These are phyloP conservation scores for Montipora foliosa DNA, from an alignment of 64 coral and sea anemone genomes.

Conservation along the genomic window DNA sequence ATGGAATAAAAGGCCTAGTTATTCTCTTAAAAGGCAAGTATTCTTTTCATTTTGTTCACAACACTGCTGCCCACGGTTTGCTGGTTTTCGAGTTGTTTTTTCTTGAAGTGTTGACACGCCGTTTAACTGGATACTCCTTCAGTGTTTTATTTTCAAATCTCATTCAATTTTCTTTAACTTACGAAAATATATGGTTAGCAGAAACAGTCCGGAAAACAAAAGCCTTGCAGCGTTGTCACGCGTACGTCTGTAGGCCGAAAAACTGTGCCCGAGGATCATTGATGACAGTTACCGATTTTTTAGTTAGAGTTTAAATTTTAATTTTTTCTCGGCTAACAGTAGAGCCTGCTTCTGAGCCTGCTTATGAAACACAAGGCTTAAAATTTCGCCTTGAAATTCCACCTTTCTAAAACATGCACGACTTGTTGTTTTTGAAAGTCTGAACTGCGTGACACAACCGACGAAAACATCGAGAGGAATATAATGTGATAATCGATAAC, in stretches of 20 bases:
- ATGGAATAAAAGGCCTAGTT: conserved; percentile 3
- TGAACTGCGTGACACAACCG: conserved; percentile 20
- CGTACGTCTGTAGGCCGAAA: conserved; percentile 35
- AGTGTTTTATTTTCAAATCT: conserved; percentile 38
- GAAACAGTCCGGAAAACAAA: conserved; percentile 25
- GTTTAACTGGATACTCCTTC: conserved; percentile 32
- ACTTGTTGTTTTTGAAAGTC: conserved; percentile 36
- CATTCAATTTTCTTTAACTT: conserved; percentile 44
- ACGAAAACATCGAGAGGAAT: conserved; percentile 22
- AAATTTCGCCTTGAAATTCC: conserved; percentile 22
- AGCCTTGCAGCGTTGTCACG: conserved; percentile 29
- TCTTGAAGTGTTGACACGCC: conserved; percentile 31
- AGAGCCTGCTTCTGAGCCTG: conserved; percentile 9
- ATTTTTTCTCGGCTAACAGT: conserved; percentile 4
- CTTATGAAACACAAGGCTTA: conserved; percentile 17
- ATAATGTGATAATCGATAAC: conserved; percentile 1
- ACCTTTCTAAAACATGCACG: conserved; percentile 9
- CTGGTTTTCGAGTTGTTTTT: conserved; percentile 39
- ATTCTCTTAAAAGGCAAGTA: conserved; percentile 41
- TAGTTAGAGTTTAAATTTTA: conserved; percentile 30
- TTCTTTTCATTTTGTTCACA: conserved; percentile 49
- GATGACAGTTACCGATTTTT: conserved; percentile 35
- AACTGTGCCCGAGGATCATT: conserved; percentile 32
- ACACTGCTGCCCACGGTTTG: conserved; percentile 14
- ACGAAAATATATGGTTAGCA: conserved; percentile 41